phyloP scores from a whole-genome alignment of 2,797 vertebrate species.

The Sarcophilus harrisii region DNA sequence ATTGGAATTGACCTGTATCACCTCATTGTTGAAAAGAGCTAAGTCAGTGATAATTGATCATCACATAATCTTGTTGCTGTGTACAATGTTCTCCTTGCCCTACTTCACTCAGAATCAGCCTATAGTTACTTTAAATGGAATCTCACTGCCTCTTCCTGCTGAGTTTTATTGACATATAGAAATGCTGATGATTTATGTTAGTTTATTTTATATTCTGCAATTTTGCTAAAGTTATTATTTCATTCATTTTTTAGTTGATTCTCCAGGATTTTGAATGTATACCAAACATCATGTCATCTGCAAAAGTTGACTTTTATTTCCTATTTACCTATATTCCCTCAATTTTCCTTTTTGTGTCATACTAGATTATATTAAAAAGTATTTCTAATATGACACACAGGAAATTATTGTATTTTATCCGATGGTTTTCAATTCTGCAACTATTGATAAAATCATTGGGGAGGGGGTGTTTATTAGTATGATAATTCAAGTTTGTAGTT shows the following conservation, averaged over 20 bases:
- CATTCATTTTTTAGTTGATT: not conserved
- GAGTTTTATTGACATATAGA: conserved; percentile 51
- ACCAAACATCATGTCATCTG: not conserved
- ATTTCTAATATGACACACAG: too few relatives aligned
- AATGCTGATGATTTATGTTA: not conserved
- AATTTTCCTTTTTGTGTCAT: not conserved
- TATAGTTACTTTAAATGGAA: conserved; percentile 7
- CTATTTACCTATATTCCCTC: not conserved
- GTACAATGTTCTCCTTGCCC: too few relatives aligned
- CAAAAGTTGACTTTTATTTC: not conserved
- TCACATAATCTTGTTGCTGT: too few relatives aligned
- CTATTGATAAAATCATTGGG: not conserved
- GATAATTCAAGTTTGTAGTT: conserved; percentile 23
- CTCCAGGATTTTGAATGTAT: not conserved
- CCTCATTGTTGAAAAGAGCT: too few relatives aligned
- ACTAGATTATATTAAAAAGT: not conserved
- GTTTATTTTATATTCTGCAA: not conserved
- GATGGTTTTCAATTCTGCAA: conserved; percentile 3
- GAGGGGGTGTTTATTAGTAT: not conserved
- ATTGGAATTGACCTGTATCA: too few relatives aligned
- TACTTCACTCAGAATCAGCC: too few relatives aligned
- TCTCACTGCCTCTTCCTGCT: not conserved
- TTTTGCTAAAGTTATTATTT: conserved; percentile 15
- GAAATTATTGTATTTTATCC: not conserved
- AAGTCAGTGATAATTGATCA: too few relatives aligned